phyloP scores from a whole-genome alignment of 2,113 vertebrate genomes.

The Hemiprocne comata region DNA sequence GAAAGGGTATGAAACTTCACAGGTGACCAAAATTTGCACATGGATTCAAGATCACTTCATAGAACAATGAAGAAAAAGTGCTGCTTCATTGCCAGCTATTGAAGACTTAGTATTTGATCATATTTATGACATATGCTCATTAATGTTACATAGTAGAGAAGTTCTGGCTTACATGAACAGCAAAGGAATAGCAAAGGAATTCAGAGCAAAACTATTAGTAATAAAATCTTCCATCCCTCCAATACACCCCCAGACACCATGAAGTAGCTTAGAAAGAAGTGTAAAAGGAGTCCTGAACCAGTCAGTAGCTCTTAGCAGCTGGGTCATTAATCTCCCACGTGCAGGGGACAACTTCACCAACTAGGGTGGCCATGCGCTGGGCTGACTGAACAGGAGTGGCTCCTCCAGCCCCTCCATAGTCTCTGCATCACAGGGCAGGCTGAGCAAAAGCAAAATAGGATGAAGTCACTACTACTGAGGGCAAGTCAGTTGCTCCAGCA shows the following conservation, averaged over 20 bases:
- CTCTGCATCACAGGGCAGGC: not conserved
- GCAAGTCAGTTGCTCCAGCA: accelerated
- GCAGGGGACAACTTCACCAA: not conserved
- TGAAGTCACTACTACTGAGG: not conserved
- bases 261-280: not conserved
- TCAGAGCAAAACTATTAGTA: not conserved
- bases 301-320: not conserved
- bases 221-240: not conserved
- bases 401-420: not conserved
- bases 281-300: not conserved
- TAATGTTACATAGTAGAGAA: not conserved
- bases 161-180: not conserved
- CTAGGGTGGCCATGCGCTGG: accelerated
- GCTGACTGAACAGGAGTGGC: not conserved
- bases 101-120: not conserved
- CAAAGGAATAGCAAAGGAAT: not conserved
- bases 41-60: accelerated
- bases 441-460: not conserved
- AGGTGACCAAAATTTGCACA: not conserved
- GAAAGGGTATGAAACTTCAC: not conserved
- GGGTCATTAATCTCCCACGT: not conserved
- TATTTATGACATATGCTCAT: not conserved
- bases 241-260: not conserved
- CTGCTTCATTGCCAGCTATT: not conserved
- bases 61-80: not conserved